Evolutionary conservation across 2,113 vertebrate species (phyloP).

Genomic region (Tenebrosternarchus preto): DNA sequence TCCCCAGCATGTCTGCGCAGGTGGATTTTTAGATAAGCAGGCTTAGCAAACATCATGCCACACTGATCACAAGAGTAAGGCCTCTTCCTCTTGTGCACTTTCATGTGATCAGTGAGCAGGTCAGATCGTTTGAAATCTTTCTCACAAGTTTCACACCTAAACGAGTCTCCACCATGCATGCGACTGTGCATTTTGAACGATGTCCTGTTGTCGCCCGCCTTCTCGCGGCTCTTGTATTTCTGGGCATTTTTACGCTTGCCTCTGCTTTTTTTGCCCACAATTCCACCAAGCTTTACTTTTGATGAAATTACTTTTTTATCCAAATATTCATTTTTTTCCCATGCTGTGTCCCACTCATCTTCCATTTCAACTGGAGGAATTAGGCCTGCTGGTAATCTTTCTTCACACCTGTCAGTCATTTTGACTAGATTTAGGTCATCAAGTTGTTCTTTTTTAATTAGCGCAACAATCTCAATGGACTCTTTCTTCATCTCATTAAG

Average conservation of each 20-base stretch:
- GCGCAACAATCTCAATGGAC: slow-evolving; percentile 7
- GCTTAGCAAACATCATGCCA: slow-evolving; percentile 51
- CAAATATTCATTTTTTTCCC: neutral
- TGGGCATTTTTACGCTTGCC: neutral
- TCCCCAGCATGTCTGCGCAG: slow-evolving; percentile 52
- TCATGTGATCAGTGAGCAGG: slow-evolving; percentile 43
- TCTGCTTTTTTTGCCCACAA: neutral
- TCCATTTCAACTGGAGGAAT: slow-evolving; percentile 52
- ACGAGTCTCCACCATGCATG: neutral
- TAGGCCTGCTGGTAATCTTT: slow-evolving; percentile 30
- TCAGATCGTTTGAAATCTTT: slow-evolving; percentile 42
- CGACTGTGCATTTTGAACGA: neutral
- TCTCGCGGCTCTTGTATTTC: neutral
- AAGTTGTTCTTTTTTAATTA: slow-evolving; percentile 10
- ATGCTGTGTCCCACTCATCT: slow-evolving; percentile 20
- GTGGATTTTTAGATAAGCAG: slow-evolving; percentile 51
- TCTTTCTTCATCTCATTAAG: slow-evolving; percentile 21
- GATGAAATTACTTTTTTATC: neutral
- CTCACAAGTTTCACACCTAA: slow-evolving; percentile 47
- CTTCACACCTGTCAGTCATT: neutral
- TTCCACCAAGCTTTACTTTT: slow-evolving; percentile 1
- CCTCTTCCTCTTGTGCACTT: slow-evolving; percentile 45
- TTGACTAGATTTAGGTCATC: neutral
- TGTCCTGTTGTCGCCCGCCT: slow-evolving; percentile 2
- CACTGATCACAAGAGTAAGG: slow-evolving; percentile 48